A percentile compares a stretch with the other conserved stretches of the same genome.
Conservation (phyloP, 2,888 invertebrate species). For the Pandemis corylana region DNA sequence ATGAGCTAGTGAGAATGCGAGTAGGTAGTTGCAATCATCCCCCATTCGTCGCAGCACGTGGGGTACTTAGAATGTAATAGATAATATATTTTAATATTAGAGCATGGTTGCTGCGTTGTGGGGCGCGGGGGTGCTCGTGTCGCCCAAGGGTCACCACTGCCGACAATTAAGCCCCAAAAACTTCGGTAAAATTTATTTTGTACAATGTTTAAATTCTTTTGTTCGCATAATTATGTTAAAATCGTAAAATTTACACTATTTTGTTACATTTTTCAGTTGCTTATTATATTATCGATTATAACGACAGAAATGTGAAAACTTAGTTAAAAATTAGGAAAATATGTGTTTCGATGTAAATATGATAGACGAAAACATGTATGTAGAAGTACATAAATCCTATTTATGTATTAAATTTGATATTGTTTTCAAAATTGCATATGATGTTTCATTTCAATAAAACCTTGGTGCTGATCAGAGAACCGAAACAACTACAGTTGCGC, state of each 20-base stretch:
- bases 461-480: not conserved
- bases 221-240: constrained; percentile 73
- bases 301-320: constrained; percentile 72
- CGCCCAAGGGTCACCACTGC: constrained; percentile 50
- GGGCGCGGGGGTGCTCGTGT: constrained; percentile 58
- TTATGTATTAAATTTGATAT: constrained; percentile 86
- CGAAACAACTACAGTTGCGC: not conserved
- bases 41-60: constrained; percentile 34
- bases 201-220: constrained; percentile 69
- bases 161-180: constrained; percentile 49
- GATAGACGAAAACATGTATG: constrained; percentile 81
- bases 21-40: constrained; percentile 37
- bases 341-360: constrained; percentile 84
- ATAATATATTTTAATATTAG: constrained; percentile 72
- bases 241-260: constrained; percentile 63
- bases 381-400: constrained; percentile 84
- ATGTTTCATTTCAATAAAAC: constrained; percentile 66
- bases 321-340: constrained; percentile 74
- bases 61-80: constrained; percentile 61
- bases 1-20: constrained; percentile 23
- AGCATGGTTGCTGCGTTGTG: constrained; percentile 62
- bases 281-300: constrained; percentile 70
- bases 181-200: constrained; percentile 77
- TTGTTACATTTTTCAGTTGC: constrained; percentile 77
- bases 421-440: constrained; percentile 82